phyloP scores from a whole-genome alignment of 2,888 invertebrate species.

The Prenolepis imparis region DNA sequence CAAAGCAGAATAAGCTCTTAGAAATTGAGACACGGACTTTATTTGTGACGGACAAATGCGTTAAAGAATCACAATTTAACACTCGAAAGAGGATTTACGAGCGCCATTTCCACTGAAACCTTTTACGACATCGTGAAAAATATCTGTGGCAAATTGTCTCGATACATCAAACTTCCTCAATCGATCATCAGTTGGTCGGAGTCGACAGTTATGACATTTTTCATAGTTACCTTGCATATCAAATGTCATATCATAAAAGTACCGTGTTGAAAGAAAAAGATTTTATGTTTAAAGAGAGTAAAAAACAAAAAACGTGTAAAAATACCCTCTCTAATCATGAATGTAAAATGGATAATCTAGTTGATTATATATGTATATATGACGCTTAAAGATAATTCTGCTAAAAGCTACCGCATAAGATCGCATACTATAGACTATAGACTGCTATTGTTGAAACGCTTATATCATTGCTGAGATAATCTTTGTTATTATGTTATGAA shows the following conservation, averaged over 20 bases:
- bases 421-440: not conserved
- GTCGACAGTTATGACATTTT: not conserved
- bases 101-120: conserved; percentile 13
- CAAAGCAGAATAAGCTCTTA: not conserved
- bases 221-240: not conserved
- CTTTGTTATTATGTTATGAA: conserved; percentile 14
- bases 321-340: not conserved
- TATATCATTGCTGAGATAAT: conserved; percentile 27
- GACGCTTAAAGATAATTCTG: not conserved
- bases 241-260: not conserved
- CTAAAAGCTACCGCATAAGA: not conserved
- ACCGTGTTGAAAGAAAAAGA: not conserved
- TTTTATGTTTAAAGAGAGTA: not conserved
- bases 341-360: not conserved
- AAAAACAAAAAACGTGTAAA: not conserved
- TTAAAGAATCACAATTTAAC: conserved; percentile 58
- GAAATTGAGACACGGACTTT: conserved; percentile 15
- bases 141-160: conserved; percentile 31
- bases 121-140: conserved; percentile 31
- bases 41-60: conserved; percentile 5
- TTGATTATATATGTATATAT: not conserved
- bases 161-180: conserved; percentile 25
- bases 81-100: conserved; percentile 57
- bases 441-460: not conserved
- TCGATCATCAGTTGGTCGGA: not conserved